Base-by-base conservation (phyloP, 2,113 vertebrate species). In the Hiodon tergisus region DNA sequence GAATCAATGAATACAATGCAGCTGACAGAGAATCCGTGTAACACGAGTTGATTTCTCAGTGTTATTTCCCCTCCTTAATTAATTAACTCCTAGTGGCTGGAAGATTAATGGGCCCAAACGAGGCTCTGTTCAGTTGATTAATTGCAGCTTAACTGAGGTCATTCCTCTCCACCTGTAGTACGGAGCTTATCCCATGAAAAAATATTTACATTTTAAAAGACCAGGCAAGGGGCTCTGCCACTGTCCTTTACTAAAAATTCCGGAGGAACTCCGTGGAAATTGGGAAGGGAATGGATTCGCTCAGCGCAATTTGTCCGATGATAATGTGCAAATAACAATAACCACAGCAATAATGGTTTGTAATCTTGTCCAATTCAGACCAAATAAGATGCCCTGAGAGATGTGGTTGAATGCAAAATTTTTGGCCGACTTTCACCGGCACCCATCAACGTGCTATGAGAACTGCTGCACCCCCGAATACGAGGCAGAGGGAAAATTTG, bases 61-160 rank as follows among this genome's bases (percentile, higher is more conserved):
- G 2, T 78, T 81, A 69, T 17, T 71, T 51, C 67, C 77, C 58
- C 50, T 59, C 65, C 75, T 31, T 31, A 75, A 75, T 85, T 83
- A 76, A 71, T 78, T 78, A 82, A 81, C 61, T 69, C 73, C 78
- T 84, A 67, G 14, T 74, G 71, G 9, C 77, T 77, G 71, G 61
- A 61, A 83, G 85, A 85, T 85, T 88, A 87, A 87, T 83, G 79
- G 66, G 76, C 80, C 82, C 71, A 81, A 84, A 82, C 54, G 13
- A 4, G 51, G 55, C 51, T 16, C n/a, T 14, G 59, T 80, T 83
- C 77, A 66, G 72, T 67, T 86, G 82, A 87, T 88, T 85, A 87
- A 87, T 88, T 84, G 79, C 66, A 78, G 60, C 73, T 61, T 74
- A 79, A 71, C 78, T 57, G 75, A 84, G 83, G 86, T 87, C 82